Evolutionary conservation across 2,113 vertebrate genomes (phyloP).

Genomic region (Oenanthe melanoleuca): DNA sequence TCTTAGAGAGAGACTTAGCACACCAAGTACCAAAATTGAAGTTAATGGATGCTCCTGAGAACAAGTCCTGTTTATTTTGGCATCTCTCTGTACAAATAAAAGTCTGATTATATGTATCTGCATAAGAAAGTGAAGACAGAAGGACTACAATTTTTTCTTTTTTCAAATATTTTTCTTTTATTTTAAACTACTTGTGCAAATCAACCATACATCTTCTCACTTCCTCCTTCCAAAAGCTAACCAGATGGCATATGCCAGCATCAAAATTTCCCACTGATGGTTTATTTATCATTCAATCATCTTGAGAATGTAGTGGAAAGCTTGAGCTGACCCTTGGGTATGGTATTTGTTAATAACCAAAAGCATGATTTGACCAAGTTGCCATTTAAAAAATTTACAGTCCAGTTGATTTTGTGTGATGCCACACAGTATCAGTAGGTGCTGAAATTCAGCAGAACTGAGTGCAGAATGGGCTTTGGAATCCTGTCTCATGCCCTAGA

Average conservation of each 20-base stretch:
- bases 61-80: slow-evolving; percentile 32
- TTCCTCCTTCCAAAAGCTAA: slow-evolving; percentile 17
- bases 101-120: slow-evolving; percentile 12
- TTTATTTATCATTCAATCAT: slow-evolving; percentile 18
- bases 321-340: neutral
- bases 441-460: neutral
- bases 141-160: neutral
- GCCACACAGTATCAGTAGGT: neutral
- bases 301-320: slow-evolving; percentile 16
- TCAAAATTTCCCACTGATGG: neutral
- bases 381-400: neutral
- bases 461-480: neutral
- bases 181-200: neutral
- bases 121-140: neutral
- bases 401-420: neutral
- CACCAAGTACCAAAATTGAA: neutral
- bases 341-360: neutral
- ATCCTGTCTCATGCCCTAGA: neutral
- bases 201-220: neutral
- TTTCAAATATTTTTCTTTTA: neutral
- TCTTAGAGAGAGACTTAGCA: neutral
- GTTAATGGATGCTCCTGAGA: slow-evolving; percentile 17
- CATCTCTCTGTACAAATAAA: neutral
- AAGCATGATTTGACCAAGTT: neutral
- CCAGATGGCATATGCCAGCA: neutral